A percentile compares a stretch with the other conserved stretches of the same genome.
phyloP scores from a whole-genome alignment of 2,797 vertebrate species.

The Acipenser oxyrinchus region DNA sequence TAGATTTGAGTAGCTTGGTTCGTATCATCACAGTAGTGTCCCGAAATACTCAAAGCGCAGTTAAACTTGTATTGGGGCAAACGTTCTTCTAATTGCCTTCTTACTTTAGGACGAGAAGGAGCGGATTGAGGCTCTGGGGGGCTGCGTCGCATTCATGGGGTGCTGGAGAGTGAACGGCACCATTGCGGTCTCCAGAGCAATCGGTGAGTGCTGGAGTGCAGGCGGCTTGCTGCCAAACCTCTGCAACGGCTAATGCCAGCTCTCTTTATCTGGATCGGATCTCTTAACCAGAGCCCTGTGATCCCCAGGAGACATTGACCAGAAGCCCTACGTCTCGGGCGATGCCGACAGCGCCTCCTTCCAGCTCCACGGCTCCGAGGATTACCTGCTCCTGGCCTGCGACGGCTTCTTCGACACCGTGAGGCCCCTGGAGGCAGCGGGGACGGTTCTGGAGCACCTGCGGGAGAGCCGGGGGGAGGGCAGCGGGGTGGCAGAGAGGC shows the following conservation, averaged over 20 bases:
- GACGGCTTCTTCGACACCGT: constrained; percentile 91
- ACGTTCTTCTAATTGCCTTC: constrained; percentile 1
- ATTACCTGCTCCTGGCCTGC: constrained; percentile 89
- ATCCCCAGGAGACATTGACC: constrained; percentile 80
- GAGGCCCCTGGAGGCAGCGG: constrained; percentile 59
- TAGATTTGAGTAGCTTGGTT: no score
- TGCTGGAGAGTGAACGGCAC: constrained; percentile 96
- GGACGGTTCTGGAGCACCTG: constrained; percentile 69
- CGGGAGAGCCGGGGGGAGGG: constrained; percentile 46
- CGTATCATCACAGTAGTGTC: no score
- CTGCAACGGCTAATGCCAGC: no score
- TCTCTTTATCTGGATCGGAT: no score
- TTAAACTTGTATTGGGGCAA: neutral
- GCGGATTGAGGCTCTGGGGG: constrained; percentile 83
- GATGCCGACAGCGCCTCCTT: constrained; percentile 69
- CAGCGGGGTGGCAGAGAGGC: constrained; percentile 58
- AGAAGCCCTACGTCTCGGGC: constrained; percentile 87
- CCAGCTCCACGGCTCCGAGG: constrained; percentile 69
- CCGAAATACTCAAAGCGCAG: neutral
- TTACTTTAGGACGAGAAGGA: constrained; percentile 76
- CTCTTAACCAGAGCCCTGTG: neutral
- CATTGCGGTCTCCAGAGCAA: constrained; percentile 89
- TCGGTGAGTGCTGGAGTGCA: constrained; percentile 62
- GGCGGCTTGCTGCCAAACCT: neutral
- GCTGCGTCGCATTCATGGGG: constrained; percentile 85